phyloP scores from a whole-genome alignment of 2,797 vertebrate species.

The Glyptemys insculpta region DNA sequence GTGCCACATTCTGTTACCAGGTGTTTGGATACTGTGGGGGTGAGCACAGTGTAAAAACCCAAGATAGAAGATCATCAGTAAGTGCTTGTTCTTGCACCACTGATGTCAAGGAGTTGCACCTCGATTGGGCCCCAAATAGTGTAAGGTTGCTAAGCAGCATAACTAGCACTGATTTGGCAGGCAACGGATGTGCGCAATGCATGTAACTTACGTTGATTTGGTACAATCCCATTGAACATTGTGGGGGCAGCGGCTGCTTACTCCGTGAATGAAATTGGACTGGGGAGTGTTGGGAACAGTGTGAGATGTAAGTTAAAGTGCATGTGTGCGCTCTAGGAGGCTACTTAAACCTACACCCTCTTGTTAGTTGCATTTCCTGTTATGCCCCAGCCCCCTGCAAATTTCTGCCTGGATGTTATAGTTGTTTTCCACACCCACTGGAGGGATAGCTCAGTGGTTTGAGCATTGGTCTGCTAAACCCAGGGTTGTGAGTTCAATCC shows the following conservation, averaged over 20 bases:
- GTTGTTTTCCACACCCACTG: not conserved
- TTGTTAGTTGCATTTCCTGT: not conserved
- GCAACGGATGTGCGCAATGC: not conserved
- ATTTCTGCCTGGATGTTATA: not conserved
- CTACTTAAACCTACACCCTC: not conserved
- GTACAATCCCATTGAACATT: not conserved
- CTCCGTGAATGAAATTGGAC: not conserved
- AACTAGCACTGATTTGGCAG: not conserved
- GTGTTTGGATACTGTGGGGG: not conserved
- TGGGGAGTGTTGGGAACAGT: not conserved
- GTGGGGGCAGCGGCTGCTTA: not conserved
- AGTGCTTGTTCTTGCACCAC: not conserved
- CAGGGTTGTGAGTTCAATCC: no score
- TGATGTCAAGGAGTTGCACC: not conserved
- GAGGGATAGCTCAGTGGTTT: no score
- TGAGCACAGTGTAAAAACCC: not conserved
- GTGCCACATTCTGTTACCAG: not conserved
- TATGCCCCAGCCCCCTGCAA: not conserved
- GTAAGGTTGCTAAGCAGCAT: not conserved
- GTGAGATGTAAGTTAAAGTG: not conserved
- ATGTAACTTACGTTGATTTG: not conserved
- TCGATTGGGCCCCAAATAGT: not conserved
- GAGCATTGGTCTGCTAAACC: no score
- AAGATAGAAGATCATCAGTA: not conserved
- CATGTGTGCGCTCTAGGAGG: not conserved